A percentile compares a stretch with the other conserved stretches of the same genome.
phyloP scores from a whole-genome alignment of 2,113 vertebrate species.

The Catharus fuscescens region DNA sequence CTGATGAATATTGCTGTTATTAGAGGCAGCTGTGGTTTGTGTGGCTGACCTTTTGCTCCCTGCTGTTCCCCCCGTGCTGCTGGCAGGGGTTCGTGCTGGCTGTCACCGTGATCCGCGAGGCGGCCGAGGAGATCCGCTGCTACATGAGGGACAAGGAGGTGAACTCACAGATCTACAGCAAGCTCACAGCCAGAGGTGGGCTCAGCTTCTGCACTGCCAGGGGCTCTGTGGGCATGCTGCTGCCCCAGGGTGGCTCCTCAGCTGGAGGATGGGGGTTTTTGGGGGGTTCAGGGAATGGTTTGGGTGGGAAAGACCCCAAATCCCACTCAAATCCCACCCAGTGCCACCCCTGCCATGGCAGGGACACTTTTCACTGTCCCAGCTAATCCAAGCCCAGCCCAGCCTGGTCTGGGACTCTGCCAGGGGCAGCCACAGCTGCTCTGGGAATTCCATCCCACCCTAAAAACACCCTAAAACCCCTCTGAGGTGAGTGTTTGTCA shows the following conservation, averaged over 20 bases:
- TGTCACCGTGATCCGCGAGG: conserved; percentile 92
- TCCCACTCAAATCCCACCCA: too few relatives aligned
- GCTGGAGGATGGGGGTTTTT: neutral
- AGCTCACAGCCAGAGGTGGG: conserved; percentile 93
- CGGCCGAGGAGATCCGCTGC: conserved; percentile 93
- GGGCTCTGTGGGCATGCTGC: neutral
- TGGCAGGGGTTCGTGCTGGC: conserved; percentile 91
- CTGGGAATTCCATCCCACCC: neutral
- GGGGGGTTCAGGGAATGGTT: neutral
- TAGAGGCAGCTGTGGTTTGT: conserved; percentile 30
- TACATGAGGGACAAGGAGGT: conserved; percentile 95
- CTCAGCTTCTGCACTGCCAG: neutral
- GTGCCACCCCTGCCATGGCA: neutral
- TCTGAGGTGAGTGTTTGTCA: neutral
- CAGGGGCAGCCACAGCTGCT: neutral
- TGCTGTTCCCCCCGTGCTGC: neutral
- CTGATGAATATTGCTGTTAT: neutral
- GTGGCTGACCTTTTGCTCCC: neutral
- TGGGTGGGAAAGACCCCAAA: neutral
- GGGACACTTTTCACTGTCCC: neutral
- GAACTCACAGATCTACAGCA: conserved; percentile 99
- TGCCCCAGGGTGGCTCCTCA: neutral
- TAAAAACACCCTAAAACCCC: neutral
- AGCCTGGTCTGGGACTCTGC: too few relatives aligned
- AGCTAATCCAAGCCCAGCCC: neutral